A percentile compares a stretch with the other conserved stretches of the same genome.
phyloP scores from a whole-genome alignment of 2,888 invertebrate genomes.

The Pocota personata region DNA sequence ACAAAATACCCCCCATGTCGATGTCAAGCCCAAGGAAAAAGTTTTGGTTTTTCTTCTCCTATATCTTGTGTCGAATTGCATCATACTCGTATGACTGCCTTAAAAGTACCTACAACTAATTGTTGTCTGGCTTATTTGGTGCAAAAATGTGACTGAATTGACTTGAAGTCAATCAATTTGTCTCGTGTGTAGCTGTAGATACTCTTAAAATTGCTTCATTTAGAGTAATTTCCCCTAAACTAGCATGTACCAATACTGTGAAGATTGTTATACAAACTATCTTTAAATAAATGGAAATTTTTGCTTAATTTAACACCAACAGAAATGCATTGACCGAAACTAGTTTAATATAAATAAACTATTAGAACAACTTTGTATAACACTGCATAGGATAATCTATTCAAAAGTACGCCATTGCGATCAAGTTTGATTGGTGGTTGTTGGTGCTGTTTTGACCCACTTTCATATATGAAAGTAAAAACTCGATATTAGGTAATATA shows the following conservation, averaged over 20 bases:
- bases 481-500: background rate
- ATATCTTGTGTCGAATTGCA: background rate
- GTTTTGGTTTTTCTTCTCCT: too few species aligned
- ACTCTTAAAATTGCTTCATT: background rate
- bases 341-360: background rate
- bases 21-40: background rate
- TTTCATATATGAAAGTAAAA: constrained; percentile 7
- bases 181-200: background rate
- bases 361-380: background rate
- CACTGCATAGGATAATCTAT: background rate
- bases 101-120: background rate
- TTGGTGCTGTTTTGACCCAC: constrained; percentile 5
- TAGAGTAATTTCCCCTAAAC: background rate
- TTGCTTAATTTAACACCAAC: too few species aligned
- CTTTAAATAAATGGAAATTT: too few species aligned
- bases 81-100: background rate
- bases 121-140: background rate
- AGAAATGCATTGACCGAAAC: background rate
- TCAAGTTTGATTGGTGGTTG: background rate
- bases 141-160: background rate
- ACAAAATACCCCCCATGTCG: background rate
- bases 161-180: background rate
- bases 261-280: background rate
- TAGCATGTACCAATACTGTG: background rate
- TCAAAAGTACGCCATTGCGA: constrained; percentile 2